phyloP scores from a whole-genome alignment of 2,797 vertebrate species.

The Tolypeutes matacus region DNA sequence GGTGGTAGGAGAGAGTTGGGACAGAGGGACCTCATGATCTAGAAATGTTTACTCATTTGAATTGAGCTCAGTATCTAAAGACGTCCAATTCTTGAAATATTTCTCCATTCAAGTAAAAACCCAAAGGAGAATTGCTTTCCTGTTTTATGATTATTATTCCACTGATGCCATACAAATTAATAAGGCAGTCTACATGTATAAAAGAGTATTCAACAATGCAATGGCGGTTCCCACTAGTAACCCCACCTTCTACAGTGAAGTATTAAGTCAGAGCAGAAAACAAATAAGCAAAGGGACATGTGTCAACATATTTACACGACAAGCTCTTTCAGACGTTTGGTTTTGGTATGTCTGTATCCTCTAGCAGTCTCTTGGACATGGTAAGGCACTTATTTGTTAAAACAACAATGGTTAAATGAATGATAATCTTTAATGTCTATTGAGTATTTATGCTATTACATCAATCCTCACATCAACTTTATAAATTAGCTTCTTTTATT shows the following conservation, averaged over 20 bases:
- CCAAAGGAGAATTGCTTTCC: slow-evolving; percentile 28
- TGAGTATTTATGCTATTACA: background rate
- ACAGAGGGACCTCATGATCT: background rate
- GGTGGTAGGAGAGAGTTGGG: background rate
- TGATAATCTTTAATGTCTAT: slow-evolving; percentile 14
- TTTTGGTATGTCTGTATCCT: background rate
- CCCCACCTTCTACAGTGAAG: background rate
- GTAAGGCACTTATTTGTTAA: slow-evolving; percentile 39
- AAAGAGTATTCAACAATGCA: background rate
- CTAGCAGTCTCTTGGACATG: background rate
- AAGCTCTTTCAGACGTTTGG: background rate
- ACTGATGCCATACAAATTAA: slow-evolving; percentile 21
- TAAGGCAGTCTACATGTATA: background rate
- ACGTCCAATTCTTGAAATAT: background rate
- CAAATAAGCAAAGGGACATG: background rate
- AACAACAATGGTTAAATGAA: slow-evolving; percentile 23
- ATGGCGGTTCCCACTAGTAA: background rate
- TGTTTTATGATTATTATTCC: slow-evolving; percentile 1
- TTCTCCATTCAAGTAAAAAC: slow-evolving; percentile 44
- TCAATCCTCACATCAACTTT: slow-evolving; percentile 37
- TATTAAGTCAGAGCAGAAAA: background rate
- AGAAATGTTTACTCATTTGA: slow-evolving; percentile 37
- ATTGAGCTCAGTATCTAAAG: slow-evolving; percentile 23
- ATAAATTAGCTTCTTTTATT: slow-evolving; percentile 47
- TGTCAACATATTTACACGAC: background rate